phyloP scores from a whole-genome alignment of 2,113 vertebrate genomes.

The Atractosteus spatula region DNA sequence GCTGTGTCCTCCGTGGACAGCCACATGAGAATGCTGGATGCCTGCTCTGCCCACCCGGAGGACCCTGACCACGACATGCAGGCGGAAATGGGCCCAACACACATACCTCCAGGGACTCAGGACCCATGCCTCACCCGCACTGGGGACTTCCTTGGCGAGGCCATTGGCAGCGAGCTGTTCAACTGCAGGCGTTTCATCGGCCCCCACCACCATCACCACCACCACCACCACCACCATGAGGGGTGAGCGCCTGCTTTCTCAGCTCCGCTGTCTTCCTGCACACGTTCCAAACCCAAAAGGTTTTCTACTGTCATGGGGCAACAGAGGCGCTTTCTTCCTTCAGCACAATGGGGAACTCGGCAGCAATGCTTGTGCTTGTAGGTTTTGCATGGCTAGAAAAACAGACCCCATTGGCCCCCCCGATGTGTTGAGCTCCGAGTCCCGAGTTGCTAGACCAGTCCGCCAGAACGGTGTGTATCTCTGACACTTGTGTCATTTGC shows the following conservation, averaged over 20 bases:
- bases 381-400: too few species aligned
- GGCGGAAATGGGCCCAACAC: conserved; percentile 77
- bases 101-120: conserved; percentile 78
- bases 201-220: conserved; percentile 91
- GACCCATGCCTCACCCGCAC: conserved; percentile 85
- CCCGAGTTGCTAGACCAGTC: too few species aligned
- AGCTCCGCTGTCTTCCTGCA: not conserved
- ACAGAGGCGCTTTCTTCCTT: too few species aligned
- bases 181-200: conserved; percentile 93
- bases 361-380: too few species aligned
- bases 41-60: conserved; percentile 75
- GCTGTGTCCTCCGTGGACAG: conserved; percentile 70
- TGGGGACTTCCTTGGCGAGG: conserved; percentile 89
- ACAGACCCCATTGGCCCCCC: too few species aligned
- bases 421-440: too few species aligned
- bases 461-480: too few species aligned
- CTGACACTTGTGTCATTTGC: not conserved
- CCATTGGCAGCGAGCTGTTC: conserved; percentile 90
- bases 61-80: conserved; percentile 70
- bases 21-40: conserved; percentile 82
- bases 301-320: too few species aligned
- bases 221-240: conserved; percentile 86
- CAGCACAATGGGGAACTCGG: too few species aligned
- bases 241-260: conserved; percentile 63
- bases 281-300: not conserved